Evolutionary conservation across 2,113 vertebrate genomes (phyloP).

Genomic region (Sorex araneus): DNA sequence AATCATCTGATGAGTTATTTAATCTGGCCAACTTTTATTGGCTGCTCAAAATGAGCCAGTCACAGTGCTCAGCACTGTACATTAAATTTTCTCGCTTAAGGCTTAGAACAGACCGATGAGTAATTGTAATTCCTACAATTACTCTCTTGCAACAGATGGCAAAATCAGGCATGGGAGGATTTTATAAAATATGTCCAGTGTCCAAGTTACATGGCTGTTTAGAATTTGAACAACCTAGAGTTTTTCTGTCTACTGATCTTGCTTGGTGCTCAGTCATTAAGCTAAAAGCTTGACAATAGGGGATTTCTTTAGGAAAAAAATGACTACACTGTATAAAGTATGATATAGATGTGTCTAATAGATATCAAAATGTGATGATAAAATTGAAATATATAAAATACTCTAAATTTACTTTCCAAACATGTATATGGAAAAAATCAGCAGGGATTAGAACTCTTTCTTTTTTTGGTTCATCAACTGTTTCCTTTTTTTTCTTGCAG

Average conservation of each 20-base stretch:
- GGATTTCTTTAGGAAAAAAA: not conserved
- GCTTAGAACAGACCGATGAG: conserved; percentile 37
- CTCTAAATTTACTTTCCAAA: conserved; percentile 12
- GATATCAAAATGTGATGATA: conserved; percentile 30
- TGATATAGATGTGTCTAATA: not conserved
- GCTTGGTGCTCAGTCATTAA: not conserved
- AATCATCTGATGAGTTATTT: conserved; percentile 49
- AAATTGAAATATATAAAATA: conserved; percentile 55
- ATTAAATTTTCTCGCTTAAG: conserved; percentile 46
- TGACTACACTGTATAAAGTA: not conserved
- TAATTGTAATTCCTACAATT: conserved; percentile 41
- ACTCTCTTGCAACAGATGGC: conserved; percentile 65
- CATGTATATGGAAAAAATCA: conserved; percentile 37
- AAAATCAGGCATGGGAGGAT: conserved; percentile 46
- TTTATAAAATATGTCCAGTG: conserved; percentile 61
- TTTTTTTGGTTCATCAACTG: conserved; percentile 17
- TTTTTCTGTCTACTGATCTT: not conserved
- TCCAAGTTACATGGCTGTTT: conserved; percentile 7
- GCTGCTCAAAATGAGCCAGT: conserved; percentile 23
- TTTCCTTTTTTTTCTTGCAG: conserved; percentile 57
- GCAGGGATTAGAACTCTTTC: conserved; percentile 39
- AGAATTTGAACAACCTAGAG: conserved; percentile 25
- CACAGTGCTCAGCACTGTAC: conserved; percentile 57
- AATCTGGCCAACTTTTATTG: conserved; percentile 51
- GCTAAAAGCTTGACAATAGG: not conserved